phyloP scores from a whole-genome alignment of 2,113 vertebrate species.

The Nerophis lumbriciformis region DNA sequence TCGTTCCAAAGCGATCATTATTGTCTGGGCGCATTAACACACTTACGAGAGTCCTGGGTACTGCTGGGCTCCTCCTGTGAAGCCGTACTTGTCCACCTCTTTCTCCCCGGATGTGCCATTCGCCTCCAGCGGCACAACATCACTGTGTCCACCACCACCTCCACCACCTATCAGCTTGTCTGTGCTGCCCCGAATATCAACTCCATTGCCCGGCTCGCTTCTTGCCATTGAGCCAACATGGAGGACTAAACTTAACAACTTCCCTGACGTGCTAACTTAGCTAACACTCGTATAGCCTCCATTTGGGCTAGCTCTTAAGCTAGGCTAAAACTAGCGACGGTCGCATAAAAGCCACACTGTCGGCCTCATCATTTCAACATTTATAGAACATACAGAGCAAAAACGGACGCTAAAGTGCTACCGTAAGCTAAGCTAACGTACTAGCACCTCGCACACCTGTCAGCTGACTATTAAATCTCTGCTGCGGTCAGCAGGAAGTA shows the following conservation, averaged over 20 bases:
- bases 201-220: constrained; percentile 65
- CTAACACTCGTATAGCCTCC: background rate
- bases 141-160: constrained; percentile 28
- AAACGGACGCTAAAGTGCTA: background rate
- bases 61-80: constrained; percentile 83
- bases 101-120: constrained; percentile 74
- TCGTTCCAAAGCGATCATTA: background rate
- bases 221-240: constrained; percentile 61
- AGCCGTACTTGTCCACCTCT: constrained; percentile 87
- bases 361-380: too few relatives aligned
- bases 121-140: constrained; percentile 49
- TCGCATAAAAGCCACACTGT: background rate
- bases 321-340: constrained; percentile 13
- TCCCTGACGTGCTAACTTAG: background rate
- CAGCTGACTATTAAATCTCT: constrained; percentile 49
- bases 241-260: constrained; percentile 12
- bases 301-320: background rate
- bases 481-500: constrained; percentile 48
- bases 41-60: constrained; percentile 68
- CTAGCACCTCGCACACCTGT: constrained; percentile 40
- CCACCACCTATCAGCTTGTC: constrained; percentile 66
- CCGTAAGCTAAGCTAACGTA: constrained; percentile 19
- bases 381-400: background rate
- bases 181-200: constrained; percentile 61
- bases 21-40: background rate